Evolutionary conservation across 2,113 vertebrate genomes (phyloP).

Genomic region (Gallinago jamesoni): DNA sequence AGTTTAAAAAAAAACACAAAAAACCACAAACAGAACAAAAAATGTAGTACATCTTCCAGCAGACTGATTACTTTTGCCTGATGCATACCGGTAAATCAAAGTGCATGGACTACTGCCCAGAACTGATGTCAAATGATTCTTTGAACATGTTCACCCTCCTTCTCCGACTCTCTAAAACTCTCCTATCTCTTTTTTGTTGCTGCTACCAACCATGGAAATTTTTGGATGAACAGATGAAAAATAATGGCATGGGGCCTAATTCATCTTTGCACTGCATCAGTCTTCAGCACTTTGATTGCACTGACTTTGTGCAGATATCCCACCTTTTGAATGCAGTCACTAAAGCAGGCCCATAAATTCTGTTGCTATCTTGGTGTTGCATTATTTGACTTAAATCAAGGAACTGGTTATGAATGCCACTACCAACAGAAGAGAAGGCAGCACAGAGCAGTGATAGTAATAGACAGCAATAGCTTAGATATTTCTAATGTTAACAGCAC

Average conservation of each 20-base stretch:
- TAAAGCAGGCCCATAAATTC: background rate
- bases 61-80: background rate
- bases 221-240: background rate
- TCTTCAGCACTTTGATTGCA: background rate
- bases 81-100: background rate
- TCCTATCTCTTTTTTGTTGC: background rate
- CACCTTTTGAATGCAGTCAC: background rate
- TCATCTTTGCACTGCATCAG: background rate
- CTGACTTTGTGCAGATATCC: background rate
- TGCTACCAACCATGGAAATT: background rate
- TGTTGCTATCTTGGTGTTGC: background rate
- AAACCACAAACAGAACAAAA: background rate
- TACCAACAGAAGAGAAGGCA: background rate
- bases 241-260: background rate
- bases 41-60: background rate
- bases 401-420: background rate
- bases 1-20: background rate
- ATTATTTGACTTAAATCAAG: background rate
- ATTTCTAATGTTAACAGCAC: background rate
- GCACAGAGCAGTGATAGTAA: background rate
- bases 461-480: background rate
- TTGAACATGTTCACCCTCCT: background rate
- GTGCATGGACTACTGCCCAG: accelerated
- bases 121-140: background rate
- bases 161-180: background rate